Evolutionary conservation across 2,888 invertebrate species (phyloP).

Genomic region (Uropetala carovei): DNA sequence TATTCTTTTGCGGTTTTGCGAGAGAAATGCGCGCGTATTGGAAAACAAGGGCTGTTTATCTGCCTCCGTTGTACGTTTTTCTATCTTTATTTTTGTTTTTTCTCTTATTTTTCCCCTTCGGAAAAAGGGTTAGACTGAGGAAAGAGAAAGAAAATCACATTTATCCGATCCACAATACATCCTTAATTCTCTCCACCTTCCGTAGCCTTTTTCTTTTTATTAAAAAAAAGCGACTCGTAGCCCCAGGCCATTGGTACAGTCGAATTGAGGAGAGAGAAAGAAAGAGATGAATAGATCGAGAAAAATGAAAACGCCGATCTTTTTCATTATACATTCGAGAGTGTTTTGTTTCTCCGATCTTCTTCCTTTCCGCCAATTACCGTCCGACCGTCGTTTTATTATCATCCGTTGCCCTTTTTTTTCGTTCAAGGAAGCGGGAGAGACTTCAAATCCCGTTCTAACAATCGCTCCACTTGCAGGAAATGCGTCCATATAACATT

Average conservation of each 20-base stretch:
- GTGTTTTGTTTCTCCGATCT: constrained; percentile 40
- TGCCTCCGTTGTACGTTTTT: not conserved
- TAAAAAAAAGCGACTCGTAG: constrained; percentile 3
- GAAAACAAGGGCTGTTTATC: constrained; percentile 24
- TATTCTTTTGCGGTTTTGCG: constrained; percentile 3
- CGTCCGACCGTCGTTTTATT: constrained; percentile 21
- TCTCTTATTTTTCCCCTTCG: not conserved
- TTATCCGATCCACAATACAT: constrained; percentile 24
- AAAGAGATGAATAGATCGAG: not conserved
- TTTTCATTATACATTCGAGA: constrained; percentile 17
- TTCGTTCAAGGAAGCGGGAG: not conserved
- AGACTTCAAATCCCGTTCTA: not conserved
- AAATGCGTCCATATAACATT: constrained; percentile 1
- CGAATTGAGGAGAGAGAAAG: not conserved
- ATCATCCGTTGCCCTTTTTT: not conserved
- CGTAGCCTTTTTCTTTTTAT: constrained; percentile 21
- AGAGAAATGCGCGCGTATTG: not conserved
- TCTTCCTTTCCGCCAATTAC: constrained; percentile 33
- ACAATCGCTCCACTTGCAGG: constrained; percentile 10
- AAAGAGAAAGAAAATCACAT: not conserved
- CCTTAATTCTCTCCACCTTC: constrained; percentile 57
- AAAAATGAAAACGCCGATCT: constrained; percentile 15
- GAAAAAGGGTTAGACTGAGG: not conserved
- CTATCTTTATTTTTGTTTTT: not conserved
- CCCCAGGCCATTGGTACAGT: not conserved